phyloP scores from a whole-genome alignment of 2,797 vertebrate genomes.

The Anolis apletophallus region DNA sequence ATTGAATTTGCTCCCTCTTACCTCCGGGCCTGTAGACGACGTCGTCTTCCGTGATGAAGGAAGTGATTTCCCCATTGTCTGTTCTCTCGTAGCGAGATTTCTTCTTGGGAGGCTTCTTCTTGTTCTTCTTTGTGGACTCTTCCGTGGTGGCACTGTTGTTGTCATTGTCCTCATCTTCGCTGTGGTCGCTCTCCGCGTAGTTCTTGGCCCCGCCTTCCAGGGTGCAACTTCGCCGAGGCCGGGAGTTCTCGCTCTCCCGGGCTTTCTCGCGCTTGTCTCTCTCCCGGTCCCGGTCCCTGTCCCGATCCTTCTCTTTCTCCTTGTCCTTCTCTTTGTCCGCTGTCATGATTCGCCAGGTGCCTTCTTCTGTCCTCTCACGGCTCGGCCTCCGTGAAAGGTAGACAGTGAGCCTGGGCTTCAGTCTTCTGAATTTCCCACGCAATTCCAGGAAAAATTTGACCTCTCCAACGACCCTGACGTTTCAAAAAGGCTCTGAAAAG shows the following conservation, averaged over 20 bases:
- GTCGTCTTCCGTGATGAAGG: constrained; percentile 96
- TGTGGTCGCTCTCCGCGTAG: constrained; percentile 97
- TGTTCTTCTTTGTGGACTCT: constrained; percentile 93
- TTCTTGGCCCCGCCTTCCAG: constrained; percentile 97
- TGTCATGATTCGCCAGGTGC: constrained; percentile 99
- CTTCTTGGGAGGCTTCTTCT: constrained; percentile 97
- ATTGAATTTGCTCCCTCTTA: constrained; percentile 63
- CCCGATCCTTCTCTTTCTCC: constrained; percentile 95
- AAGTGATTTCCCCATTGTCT: constrained; percentile 96
- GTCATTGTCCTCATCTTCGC: constrained; percentile 96
- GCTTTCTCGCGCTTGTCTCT: constrained; percentile 91
- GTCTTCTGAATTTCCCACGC: constrained; percentile 99
- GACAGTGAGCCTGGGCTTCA: constrained; percentile 99
- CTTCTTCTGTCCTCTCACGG: constrained; percentile 99
- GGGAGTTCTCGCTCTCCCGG: constrained; percentile 89
- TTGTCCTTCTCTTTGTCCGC: constrained; percentile 96
- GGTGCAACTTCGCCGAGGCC: constrained; percentile 95
- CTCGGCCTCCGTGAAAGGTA: constrained; percentile 99
- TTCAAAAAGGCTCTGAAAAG: constrained; percentile 86
- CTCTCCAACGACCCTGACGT: constrained; percentile 98
- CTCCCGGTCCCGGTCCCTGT: constrained; percentile 91
- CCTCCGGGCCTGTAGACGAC: constrained; percentile 96
- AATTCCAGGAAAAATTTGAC: constrained; percentile 99
- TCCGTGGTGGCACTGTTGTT: constrained; percentile 88
- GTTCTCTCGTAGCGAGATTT: constrained; percentile 96